Conservation (phyloP, 2,888 invertebrate genomes). For the Rhopalosiphum nymphaeae region DNA sequence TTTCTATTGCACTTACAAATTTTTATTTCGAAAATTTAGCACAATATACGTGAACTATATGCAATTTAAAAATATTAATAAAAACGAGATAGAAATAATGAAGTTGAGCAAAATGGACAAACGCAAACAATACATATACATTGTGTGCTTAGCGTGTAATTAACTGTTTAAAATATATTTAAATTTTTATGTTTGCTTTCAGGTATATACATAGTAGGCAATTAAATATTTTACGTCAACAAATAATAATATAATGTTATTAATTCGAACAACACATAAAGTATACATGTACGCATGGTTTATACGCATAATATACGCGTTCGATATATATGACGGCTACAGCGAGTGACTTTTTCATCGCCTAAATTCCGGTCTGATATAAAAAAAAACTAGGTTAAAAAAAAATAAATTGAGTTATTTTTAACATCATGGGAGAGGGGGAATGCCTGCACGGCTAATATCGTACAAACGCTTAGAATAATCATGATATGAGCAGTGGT, state of each 20-base stretch:
- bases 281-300: background rate
- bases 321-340: background rate
- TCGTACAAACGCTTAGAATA: background rate
- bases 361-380: background rate
- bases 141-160: background rate
- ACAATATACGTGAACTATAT: background rate
- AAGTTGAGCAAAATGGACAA: slow-evolving; percentile 26
- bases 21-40: background rate
- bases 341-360: background rate
- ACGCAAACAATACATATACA: background rate
- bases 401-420: background rate
- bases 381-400: background rate
- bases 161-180: slow-evolving; percentile 23
- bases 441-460: background rate
- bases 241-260: slow-evolving; percentile 6
- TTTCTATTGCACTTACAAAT: background rate
- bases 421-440: background rate
- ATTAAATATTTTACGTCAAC: slow-evolving; percentile 3
- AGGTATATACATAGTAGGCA: background rate
- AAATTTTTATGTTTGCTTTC: slow-evolving; percentile 11
- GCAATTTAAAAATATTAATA: background rate
- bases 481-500: background rate
- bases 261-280: background rate
- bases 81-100: slow-evolving; percentile 23
- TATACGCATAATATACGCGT: background rate